Base-by-base conservation (phyloP, 2,797 vertebrate species). In the Eleutherodactylus coqui region DNA sequence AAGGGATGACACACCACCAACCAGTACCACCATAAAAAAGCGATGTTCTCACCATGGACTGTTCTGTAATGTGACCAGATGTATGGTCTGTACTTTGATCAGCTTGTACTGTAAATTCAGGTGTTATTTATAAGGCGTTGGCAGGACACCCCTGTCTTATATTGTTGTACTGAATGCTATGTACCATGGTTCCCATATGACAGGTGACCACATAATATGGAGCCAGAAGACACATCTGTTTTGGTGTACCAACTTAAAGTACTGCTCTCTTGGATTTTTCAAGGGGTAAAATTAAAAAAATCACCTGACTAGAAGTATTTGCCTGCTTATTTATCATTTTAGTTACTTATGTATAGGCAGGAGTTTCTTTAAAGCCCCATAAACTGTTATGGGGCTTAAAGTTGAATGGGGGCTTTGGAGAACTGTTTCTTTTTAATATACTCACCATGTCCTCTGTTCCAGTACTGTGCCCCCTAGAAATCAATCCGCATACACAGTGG, bases 231-330 rank as follows among this genome's bases (percentile, higher is more conserved):
- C 43, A 43, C 41, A 29, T 29, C 29, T 76, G 43, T 82, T 21
- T 79, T 45, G 6, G 27, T 55, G 27, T 60, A 60, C 14, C 14
- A 17, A 10, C 24, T 24, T 70, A 21, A 47, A 69, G 69, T 86
- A 72, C 70, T 82, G 79, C 79, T 86, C 47, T 79, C 49, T 58
- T 75, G n/a, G 38, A 76, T 82, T 75, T 45, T 62, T 41, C 36
- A 55, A 60, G 53, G 85, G 70, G 29, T 38, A 34, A 64, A 64
- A 36, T 38, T 10, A 58, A 36, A 19, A 5, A 53, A 80, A 85
- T 82, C 79, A n/a, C n/a, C 45, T 76, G 58, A 82, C 17, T 36
- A 1, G 4, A 43, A 11, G 58, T 69, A 41, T 60, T 19, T 55
- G 45, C 1, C 43, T 67, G 41, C 60, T 43, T 85, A 27, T 78